Evolutionary conservation across 2,797 vertebrate genomes (phyloP).

Genomic region (Trachurus trachurus): DNA sequence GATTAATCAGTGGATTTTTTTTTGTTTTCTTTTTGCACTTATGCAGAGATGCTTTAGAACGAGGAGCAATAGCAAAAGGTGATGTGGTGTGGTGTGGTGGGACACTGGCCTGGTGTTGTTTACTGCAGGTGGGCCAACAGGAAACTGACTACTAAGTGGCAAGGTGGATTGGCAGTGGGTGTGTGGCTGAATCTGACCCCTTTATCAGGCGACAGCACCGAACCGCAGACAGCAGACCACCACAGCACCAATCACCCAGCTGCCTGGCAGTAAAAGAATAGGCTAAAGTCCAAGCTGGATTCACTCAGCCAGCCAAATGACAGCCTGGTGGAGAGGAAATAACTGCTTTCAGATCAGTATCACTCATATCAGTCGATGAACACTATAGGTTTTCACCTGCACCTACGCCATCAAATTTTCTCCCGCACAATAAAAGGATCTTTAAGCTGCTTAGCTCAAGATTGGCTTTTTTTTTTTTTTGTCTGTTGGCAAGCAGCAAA

Average conservation of each 20-base stretch:
- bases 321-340: slow-evolving; percentile 73
- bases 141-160: slow-evolving; percentile 64
- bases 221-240: slow-evolving; percentile 58
- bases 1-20: slow-evolving; percentile 60
- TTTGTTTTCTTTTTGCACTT: not conserved
- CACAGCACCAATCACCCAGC: slow-evolving; percentile 72
- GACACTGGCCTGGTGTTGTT: slow-evolving; percentile 49
- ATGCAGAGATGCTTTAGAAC: slow-evolving; percentile 35
- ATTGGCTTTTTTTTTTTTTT: slow-evolving; percentile 28
- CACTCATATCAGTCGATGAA: slow-evolving; percentile 77
- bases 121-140: slow-evolving; percentile 41
- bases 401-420: slow-evolving; percentile 59
- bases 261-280: slow-evolving; percentile 75
- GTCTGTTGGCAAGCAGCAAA: slow-evolving; percentile 56
- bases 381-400: slow-evolving; percentile 68
- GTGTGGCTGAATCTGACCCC: slow-evolving; percentile 68
- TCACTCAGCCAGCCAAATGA: slow-evolving; percentile 74
- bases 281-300: slow-evolving; percentile 61
- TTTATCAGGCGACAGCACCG: slow-evolving; percentile 71
- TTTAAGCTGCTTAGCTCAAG: slow-evolving; percentile 56
- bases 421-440: slow-evolving; percentile 46
- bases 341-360: slow-evolving; percentile 79
- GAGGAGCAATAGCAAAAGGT: slow-evolving; percentile 19
- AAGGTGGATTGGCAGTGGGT: slow-evolving; percentile 54
- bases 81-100: slow-evolving; percentile 6